These are phyloP conservation scores for Hypomesus transpacificus DNA, from an alignment of 2,113 vertebrate species.

Conservation along the genomic window DNA sequence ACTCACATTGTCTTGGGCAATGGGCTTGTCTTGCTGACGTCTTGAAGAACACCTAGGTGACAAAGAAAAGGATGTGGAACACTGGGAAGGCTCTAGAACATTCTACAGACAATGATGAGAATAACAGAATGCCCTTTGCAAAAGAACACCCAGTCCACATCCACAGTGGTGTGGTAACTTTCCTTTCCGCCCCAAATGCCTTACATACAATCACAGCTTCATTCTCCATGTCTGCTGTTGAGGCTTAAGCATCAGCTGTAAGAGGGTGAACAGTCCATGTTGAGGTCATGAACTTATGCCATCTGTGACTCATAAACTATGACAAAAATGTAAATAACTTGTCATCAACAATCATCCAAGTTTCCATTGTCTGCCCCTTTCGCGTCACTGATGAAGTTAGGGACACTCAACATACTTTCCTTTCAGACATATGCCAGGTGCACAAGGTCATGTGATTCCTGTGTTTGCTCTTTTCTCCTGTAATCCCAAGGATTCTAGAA, in stretches of 20 bases:
- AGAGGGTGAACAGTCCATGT: conserved; percentile 15
- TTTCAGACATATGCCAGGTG: neutral
- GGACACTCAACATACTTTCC: conserved; percentile 10
- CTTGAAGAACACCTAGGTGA: conserved; percentile 6
- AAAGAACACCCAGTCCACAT: conserved; percentile 20
- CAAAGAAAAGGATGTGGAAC: conserved; percentile 22
- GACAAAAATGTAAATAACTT: conserved; percentile 63
- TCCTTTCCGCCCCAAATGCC: conserved; percentile 30
- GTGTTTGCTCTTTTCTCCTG: neutral
- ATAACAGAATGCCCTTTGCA: conserved; percentile 23
- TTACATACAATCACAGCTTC: conserved; percentile 37
- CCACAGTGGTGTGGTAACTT: neutral
- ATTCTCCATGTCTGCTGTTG: conserved; percentile 30
- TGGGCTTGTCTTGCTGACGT: conserved; percentile 23
- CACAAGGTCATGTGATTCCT: neutral
- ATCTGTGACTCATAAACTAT: conserved; percentile 57
- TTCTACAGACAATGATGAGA: neutral
- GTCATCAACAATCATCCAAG: conserved; percentile 41
- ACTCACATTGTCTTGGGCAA: conserved; percentile 23
- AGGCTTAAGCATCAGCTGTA: conserved; percentile 39
- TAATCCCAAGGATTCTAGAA: neutral
- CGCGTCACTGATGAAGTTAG: conserved; percentile 19
- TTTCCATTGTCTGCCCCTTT: conserved; percentile 50
- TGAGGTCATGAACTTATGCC: conserved; percentile 52
- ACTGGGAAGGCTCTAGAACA: conserved; percentile 3